Evolutionary conservation across 2,888 invertebrate species (phyloP), one percentile per base, ranked within the genome.

Genomic region (Buathra laborator): DNA sequence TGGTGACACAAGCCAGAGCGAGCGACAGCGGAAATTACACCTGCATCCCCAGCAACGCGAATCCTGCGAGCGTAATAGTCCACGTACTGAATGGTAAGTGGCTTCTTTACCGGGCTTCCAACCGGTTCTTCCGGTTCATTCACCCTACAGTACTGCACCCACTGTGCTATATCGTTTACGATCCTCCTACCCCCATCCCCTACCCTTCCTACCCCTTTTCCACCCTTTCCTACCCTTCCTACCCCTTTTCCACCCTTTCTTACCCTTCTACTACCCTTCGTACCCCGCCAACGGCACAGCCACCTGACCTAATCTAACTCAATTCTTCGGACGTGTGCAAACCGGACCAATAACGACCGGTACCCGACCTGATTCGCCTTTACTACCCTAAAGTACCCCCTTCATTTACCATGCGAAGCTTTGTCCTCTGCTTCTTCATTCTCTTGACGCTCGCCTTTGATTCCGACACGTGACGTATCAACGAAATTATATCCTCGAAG

Each of bases 1-100:
- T 98, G 90, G 97, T 98, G 91, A 97, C 98, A 80, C 96, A 97
- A 91, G 98, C 98, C 62, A 96, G 97, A 88, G 96, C 97, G 56
- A 95, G 96, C 79, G 98, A 98, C 95, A 97, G 97, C 66, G 98
- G 98, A 90, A 98, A 98, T 95, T 98, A 98, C 94, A 98, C 98
- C 83, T 98, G 98, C 94, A 97, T 97, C 89, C 98, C 98, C 80
- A 97, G 97, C 92, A 97, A 94, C 90, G 94, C 93, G 86, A 93
- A 93, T 89, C 92, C 93, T 83, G 94, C 93, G 83, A 94, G 93
- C 88, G 93, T 94, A 83, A 92, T 92, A 92, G 93, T 94, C 88
- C 94, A 94, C 91, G 94, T 94, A 85, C 92, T 94, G 89, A 94
- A 94, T 90, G 94, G 94, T 94, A 90, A 92, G 92, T 89, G 87